A percentile compares a stretch with the other conserved stretches of the same genome.
These are phyloP conservation scores for Pachydiplax longipennis DNA, from an alignment of 2,888 invertebrate species.

Conservation along the genomic window DNA sequence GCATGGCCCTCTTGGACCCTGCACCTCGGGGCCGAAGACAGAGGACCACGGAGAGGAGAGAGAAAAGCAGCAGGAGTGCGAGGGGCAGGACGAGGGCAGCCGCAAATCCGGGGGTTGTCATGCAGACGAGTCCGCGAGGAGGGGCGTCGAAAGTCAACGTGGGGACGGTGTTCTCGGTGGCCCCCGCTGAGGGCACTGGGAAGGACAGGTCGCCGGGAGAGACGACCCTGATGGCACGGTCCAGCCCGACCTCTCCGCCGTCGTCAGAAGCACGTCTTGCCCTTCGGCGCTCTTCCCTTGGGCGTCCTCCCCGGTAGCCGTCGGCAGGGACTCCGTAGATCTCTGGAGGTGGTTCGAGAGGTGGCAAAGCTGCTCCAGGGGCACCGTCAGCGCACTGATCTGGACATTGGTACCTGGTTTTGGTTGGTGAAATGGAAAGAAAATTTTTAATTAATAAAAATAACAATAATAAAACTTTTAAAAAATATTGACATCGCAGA, in stretches of 20 bases:
- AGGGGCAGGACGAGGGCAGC: slow-evolving; percentile 84
- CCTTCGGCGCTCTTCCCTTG: slow-evolving; percentile 76
- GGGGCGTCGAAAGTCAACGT: slow-evolving; percentile 76
- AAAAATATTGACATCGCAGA: too few relatives aligned
- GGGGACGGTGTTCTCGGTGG: slow-evolving; percentile 56
- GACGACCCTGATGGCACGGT: slow-evolving; percentile 88
- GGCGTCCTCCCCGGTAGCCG: slow-evolving; percentile 69
- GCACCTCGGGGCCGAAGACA: slow-evolving; percentile 65
- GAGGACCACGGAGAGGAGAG: slow-evolving; percentile 83
- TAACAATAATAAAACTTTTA: too few relatives aligned
- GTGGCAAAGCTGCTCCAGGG: slow-evolving; percentile 62
- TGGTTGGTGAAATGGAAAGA: too few relatives aligned
- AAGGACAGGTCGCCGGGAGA: slow-evolving; percentile 91
- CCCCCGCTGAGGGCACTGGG: slow-evolving; percentile 72
- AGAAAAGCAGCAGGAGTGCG: slow-evolving; percentile 83
- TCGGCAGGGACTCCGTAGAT: slow-evolving; percentile 67
- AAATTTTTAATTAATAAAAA: too few relatives aligned
- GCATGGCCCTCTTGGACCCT: slow-evolving; percentile 59
- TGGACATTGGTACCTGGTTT: slow-evolving; percentile 80
- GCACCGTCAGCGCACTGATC: slow-evolving; percentile 83
- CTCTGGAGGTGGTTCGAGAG: slow-evolving; percentile 77
- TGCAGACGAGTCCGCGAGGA: slow-evolving; percentile 75
- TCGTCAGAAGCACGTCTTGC: slow-evolving; percentile 69
- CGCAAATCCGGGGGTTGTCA: slow-evolving; percentile 94
- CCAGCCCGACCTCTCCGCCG: slow-evolving; percentile 86